Base-by-base conservation (phyloP, 2,113 vertebrate genomes). In the Corapipo altera region DNA sequence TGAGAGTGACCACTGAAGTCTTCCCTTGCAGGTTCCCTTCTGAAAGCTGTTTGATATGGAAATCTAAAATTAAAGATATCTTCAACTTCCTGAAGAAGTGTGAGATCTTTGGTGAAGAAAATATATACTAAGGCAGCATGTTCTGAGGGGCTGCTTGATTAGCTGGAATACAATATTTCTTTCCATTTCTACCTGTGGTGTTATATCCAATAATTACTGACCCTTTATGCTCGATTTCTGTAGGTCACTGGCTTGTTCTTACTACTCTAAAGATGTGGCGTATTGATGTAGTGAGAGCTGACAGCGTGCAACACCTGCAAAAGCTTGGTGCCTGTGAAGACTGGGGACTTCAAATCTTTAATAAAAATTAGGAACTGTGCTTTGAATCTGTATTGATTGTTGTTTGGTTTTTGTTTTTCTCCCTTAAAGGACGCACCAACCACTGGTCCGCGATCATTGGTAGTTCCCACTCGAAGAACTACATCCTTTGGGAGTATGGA, bases 361-460 rank as follows among this genome's bases (percentile, higher is more conserved):
- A 39, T 20, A 26, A 22, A 74, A 43, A 23, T 20, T 4, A 85
- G 48, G 57, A 59, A 46, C 41, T 64, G 5, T 2, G 7, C 30
- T 84, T 88, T 46, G 30, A 61, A 49, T 33, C 22, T 91, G 7
- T 58, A 28, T 57, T 2, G 6, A 27, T 43, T 64, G 30, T 21
- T 27, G 5, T 8, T 69, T 61, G 30, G 8, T 8, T 24, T 46
- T 27, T 32, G 15, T 2, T 62, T 26, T 69, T 35, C 2, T 21
- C 33, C 35, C 6, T 18, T 6, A 46, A 97, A 99, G 99, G 99
- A 89, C 98, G 99, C 77, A 99, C 99, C 84, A 99, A 99, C 95
- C 99, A 99, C 96, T 99, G 99, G 99, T 99, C 99, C 51, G 99
- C 99, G 0, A 98, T 99, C 89, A 99, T 99, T 22, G 99, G 99